Conservation (phyloP, 1,140 invertebrate genomes). For the Musca vetustissima region DNA sequence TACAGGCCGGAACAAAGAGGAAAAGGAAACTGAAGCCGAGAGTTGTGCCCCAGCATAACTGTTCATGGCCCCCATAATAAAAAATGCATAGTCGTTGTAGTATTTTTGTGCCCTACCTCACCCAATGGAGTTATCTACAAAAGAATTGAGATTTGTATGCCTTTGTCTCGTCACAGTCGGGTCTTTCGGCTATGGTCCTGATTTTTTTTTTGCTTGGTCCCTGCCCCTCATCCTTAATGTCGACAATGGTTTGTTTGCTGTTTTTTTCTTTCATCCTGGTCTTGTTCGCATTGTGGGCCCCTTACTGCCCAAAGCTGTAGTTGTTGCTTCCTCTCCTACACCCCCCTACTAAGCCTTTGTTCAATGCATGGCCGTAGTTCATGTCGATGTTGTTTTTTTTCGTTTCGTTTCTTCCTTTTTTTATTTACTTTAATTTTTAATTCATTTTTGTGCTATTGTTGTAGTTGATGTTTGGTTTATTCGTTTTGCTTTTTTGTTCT, state of each 20-base stretch:
- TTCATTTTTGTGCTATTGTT: background rate
- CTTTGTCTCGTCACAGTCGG: conserved; percentile 19
- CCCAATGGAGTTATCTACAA: background rate
- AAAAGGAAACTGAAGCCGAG: too few relatives aligned
- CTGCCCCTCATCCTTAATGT: background rate
- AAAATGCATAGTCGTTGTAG: too few relatives aligned
- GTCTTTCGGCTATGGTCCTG: background rate
- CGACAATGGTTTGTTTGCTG: background rate
- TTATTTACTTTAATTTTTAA: conserved; percentile 12
- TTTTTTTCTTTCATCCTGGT: background rate
- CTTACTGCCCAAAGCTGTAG: background rate
- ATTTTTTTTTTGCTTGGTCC: too few relatives aligned
- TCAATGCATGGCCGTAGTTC: too few relatives aligned
- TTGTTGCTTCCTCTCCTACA: conserved; percentile 8
- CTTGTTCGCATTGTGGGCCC: background rate
- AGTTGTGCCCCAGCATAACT: too few relatives aligned
- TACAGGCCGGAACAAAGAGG: background rate
- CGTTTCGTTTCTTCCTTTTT: conserved; percentile 1
- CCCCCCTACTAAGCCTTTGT: background rate
- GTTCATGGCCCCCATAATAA: too few relatives aligned
- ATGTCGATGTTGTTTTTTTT: background rate
- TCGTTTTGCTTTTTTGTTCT: background rate
- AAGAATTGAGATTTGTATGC: conserved; percentile 8
- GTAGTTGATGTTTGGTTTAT: background rate
- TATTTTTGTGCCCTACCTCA: background rate